These are phyloP conservation scores for Sternarchorhynchus goeldii DNA, from an alignment of 2,797 vertebrate species.

Conservation along the genomic window DNA sequence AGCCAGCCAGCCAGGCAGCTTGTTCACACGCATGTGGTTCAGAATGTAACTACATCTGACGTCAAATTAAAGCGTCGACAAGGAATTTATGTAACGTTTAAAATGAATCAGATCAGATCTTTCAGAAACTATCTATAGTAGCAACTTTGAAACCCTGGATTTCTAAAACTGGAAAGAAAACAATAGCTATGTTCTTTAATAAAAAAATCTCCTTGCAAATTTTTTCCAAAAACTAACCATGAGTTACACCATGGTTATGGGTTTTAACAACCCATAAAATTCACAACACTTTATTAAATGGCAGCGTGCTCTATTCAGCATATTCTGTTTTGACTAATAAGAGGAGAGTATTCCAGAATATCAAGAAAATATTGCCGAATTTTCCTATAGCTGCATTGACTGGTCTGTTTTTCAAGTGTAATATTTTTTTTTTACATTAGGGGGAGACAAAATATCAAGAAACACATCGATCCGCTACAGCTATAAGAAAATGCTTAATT, in stretches of 20 bases:
- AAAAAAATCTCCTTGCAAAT: too few species aligned
- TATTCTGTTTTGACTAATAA: too few species aligned
- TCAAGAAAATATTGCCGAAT: too few species aligned
- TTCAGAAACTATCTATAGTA: too few species aligned
- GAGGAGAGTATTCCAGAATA: too few species aligned
- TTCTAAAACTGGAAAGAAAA: not conserved
- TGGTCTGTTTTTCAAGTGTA: not conserved
- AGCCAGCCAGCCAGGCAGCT: not conserved
- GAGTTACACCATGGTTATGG: too few species aligned
- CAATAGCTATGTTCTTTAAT: not conserved
- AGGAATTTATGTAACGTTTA: not conserved
- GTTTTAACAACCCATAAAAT: too few species aligned
- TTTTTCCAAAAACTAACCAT: too few species aligned
- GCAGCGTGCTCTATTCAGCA: too few species aligned
- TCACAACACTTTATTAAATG: too few species aligned
- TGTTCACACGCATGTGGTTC: conserved; percentile 8
- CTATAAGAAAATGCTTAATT: not conserved
- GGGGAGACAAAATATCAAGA: conserved; percentile 33
- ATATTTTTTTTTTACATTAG: conserved; percentile 11
- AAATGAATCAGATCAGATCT: not conserved
- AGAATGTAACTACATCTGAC: not conserved
- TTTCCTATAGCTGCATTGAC: too few species aligned
- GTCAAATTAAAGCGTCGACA: conserved; percentile 31
- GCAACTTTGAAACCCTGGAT: too few species aligned
- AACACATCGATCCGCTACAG: not conserved